Evolutionary conservation across 2,113 vertebrate species (phyloP).

Genomic region (Tupaia tana): DNA sequence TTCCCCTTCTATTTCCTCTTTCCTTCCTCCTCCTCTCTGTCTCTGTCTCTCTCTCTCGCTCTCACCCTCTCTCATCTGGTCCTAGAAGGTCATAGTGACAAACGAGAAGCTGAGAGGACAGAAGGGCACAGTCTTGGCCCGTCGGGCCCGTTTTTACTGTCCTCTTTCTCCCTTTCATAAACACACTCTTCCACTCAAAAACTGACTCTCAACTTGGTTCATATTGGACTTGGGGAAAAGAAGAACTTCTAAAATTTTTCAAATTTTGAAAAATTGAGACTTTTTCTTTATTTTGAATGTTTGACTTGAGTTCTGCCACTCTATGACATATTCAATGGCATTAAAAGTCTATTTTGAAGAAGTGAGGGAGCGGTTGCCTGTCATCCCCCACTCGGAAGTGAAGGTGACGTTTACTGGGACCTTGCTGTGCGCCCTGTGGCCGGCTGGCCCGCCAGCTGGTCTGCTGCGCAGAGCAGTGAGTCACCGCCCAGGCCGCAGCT

Average conservation of each 20-base stretch:
- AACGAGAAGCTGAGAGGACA: neutral
- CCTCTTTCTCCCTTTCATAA: neutral
- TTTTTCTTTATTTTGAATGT: neutral
- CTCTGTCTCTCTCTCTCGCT: neutral
- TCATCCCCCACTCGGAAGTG: neutral
- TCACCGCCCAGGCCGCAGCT: neutral
- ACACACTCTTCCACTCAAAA: neutral
- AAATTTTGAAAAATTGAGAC: neutral
- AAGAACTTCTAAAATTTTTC: neutral
- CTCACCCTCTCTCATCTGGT: neutral
- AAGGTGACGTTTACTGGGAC: neutral
- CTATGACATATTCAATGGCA: neutral
- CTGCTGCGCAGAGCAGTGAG: neutral
- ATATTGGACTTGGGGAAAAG: neutral
- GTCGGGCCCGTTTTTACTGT: neutral
- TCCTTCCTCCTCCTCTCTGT: neutral
- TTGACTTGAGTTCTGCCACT: constrained; percentile 19
- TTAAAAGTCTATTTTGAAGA: neutral
- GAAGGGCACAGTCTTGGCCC: neutral
- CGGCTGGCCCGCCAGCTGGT: too few species aligned
- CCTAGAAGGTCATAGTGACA: neutral
- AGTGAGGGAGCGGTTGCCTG: neutral
- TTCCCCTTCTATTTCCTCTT: neutral
- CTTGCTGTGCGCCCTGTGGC: neutral
- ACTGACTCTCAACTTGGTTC: neutral